These are phyloP conservation scores for Chloromyia formosa DNA, from an alignment of 2,888 invertebrate species.

Conservation along the genomic window DNA sequence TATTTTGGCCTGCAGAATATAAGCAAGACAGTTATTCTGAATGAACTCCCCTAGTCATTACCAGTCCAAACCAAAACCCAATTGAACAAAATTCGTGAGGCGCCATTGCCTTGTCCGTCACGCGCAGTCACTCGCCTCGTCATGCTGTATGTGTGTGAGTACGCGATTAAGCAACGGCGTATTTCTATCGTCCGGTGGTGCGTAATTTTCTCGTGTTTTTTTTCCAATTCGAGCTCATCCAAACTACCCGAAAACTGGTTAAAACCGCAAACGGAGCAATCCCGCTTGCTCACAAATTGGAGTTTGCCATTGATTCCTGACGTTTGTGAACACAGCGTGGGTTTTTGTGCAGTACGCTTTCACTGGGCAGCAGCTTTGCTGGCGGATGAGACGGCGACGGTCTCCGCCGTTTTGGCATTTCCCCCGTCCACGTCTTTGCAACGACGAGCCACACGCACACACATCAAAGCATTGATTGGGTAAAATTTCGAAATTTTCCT, in stretches of 20 bases:
- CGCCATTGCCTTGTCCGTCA: background rate
- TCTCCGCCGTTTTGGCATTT: slow-evolving; percentile 23
- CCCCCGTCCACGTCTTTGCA: background rate
- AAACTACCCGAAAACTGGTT: background rate
- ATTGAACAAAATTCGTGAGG: background rate
- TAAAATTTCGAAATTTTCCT: slow-evolving; percentile 3
- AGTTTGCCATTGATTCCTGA: background rate
- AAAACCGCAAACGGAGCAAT: background rate
- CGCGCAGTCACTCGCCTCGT: slow-evolving; percentile 14
- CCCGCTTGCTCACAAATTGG: background rate
- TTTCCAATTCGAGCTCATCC: background rate
- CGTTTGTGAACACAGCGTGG: background rate
- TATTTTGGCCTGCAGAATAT: too few relatives aligned
- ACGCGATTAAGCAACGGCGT: slow-evolving; percentile 37
- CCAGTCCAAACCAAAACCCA: background rate
- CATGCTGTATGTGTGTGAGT: slow-evolving; percentile 19
- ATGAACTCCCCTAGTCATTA: too few relatives aligned
- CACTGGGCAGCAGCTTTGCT: background rate
- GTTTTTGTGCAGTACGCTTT: slow-evolving; percentile 24
- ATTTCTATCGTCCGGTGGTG: background rate
- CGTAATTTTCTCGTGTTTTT: slow-evolving; percentile 31
- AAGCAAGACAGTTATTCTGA: too few relatives aligned
- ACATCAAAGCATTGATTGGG: slow-evolving; percentile 1
- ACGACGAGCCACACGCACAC: slow-evolving; percentile 6
- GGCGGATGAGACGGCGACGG: background rate